Base-by-base conservation (phyloP, 2,113 vertebrate species). In the Haliaeetus leucogaster region DNA sequence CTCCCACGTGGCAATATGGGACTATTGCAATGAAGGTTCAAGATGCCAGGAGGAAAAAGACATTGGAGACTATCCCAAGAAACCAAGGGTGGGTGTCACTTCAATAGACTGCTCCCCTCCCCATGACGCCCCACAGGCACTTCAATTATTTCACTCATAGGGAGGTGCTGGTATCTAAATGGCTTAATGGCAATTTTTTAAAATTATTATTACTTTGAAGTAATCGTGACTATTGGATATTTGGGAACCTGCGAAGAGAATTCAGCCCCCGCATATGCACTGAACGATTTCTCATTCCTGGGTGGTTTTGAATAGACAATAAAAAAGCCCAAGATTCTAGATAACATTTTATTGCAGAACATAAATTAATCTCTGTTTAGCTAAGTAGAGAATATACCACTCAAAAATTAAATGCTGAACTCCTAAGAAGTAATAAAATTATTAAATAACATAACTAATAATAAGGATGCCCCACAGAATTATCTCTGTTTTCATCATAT, bases 331-430 rank as follows among this genome's bases (percentile, higher is more conserved):
- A 58, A 78, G 82, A 95, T 55, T 78, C 27, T 66, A 82, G 88
- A 86, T 92, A 82, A 59, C 17, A 30, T 90, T 96, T 94, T 83
- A 92, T 84, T 89, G 80, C 55, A 63, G 65, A 95, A 86, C 79
- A 82, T 50, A 86, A 89, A 92, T 91, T 93, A 83, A 89, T 89
- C 76, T 88, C 76, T 87, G 48, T 93, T 95, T 96, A 92, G 73
- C 65, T 72, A 71, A 78, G 82, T 48, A 85, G 76, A 87, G 61
- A 93, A 82, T 45, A 70, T 67, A 85, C 52, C 42, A 73, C 79
- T 78, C 32, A 53, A 45, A 82, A 86, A 78, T 86, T 91, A 63
- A 89, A 89, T 40, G 30, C 18, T 63, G 36, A 47, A 55, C 65
- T 95, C 47, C 68, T 48, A 59, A 92, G 85, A 93, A 71, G 32